Conservation (phyloP, 2,797 vertebrate genomes). For the Typhlichthys subterraneus region DNA sequence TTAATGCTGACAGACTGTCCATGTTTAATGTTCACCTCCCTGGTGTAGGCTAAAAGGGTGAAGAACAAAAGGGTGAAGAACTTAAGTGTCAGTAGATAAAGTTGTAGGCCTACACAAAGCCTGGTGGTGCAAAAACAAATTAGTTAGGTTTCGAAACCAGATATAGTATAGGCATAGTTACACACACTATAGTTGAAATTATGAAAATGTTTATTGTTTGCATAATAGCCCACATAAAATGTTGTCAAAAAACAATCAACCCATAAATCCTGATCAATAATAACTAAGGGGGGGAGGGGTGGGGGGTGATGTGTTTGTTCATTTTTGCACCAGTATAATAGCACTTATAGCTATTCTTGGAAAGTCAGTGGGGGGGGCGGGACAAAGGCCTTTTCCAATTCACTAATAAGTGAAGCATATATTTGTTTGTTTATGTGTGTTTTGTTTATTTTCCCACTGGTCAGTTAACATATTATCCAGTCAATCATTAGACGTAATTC, state of each 20-base stretch:
- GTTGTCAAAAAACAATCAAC: not conserved
- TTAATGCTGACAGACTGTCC: too few relatives aligned
- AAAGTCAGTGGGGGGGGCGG: too few relatives aligned
- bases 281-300: not conserved
- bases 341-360: slow-evolving; percentile 35
- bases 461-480: too few relatives aligned
- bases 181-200: not conserved
- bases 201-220: slow-evolving; percentile 13
- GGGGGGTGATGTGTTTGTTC: too few relatives aligned
- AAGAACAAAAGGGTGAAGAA: too few relatives aligned
- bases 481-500: too few relatives aligned
- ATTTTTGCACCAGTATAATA: slow-evolving; percentile 15
- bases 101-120: not conserved
- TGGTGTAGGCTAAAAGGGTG: too few relatives aligned
- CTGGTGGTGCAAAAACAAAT: not conserved
- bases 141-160: too few relatives aligned
- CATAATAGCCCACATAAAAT: not conserved
- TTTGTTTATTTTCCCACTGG: too few relatives aligned
- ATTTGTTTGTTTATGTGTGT: not conserved
- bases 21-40: too few relatives aligned
- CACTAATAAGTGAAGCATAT: slow-evolving; percentile 19
- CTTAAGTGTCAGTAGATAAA: too few relatives aligned
- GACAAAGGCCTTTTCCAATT: slow-evolving; percentile 23
- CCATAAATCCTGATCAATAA: slow-evolving; percentile 10
- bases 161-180: too few relatives aligned